These are phyloP conservation scores for Struthio camelus DNA, from an alignment of 2,113 vertebrate genomes.

Conservation along the genomic window DNA sequence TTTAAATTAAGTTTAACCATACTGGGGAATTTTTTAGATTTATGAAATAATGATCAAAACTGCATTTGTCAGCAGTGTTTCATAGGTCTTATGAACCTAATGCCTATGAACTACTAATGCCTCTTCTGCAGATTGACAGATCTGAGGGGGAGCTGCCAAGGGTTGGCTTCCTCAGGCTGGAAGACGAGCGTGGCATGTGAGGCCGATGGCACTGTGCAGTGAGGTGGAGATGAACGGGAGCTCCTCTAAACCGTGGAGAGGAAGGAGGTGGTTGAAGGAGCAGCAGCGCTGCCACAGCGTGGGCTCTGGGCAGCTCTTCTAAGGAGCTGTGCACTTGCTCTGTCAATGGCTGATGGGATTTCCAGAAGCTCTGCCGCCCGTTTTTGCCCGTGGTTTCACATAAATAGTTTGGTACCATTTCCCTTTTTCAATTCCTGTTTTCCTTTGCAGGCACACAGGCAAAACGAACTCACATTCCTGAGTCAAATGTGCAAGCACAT, in stretches of 20 bases:
- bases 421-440: conserved; percentile 55
- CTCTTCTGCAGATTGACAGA: neutral
- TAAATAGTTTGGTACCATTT: conserved; percentile 47
- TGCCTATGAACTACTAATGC: neutral
- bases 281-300: neutral
- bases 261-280: neutral
- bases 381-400: neutral
- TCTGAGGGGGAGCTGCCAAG: neutral
- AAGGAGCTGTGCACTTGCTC: neutral
- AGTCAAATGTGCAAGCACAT: neutral
- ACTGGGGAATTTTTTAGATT: neutral
- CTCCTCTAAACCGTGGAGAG: neutral
- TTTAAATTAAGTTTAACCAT: neutral
- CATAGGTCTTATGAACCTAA: neutral
- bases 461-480: neutral
- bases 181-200: neutral
- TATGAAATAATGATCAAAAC: neutral
- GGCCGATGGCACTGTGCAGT: neutral
- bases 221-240: neutral
- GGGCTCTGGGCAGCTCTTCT: neutral
- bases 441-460: neutral
- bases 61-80: neutral
- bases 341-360: conserved; percentile 8
- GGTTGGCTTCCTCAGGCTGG: neutral
- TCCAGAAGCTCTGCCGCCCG: conserved; percentile 15